Evolutionary conservation across 2,797 vertebrate genomes (phyloP).

Genomic region (Acanthopagrus latus): DNA sequence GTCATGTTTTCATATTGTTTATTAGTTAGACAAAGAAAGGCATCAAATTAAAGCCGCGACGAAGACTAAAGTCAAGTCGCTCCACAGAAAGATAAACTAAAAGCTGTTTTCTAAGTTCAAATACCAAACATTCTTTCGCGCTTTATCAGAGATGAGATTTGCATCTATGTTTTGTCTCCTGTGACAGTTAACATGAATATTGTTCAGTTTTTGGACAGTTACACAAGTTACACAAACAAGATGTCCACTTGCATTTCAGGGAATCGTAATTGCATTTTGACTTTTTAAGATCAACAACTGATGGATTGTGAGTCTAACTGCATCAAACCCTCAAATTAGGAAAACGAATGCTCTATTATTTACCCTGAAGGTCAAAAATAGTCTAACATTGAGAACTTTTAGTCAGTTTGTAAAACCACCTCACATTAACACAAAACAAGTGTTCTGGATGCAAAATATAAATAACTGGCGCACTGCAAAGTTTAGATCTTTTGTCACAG

Average conservation of each 20-base stretch:
- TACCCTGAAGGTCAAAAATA: too few relatives aligned
- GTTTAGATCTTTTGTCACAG: too few relatives aligned
- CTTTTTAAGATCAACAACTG: neutral
- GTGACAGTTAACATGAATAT: neutral
- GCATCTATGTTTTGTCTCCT: neutral
- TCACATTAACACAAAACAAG: too few relatives aligned
- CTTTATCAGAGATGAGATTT: neutral
- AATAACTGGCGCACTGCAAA: too few relatives aligned
- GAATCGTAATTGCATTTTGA: neutral
- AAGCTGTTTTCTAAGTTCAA: neutral
- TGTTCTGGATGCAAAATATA: too few relatives aligned
- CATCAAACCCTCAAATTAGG: neutral
- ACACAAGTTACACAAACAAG: neutral
- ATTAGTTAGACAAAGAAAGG: neutral
- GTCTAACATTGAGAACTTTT: too few relatives aligned
- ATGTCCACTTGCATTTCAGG: neutral
- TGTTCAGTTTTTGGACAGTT: neutral
- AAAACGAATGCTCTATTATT: neutral
- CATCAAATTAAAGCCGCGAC: neutral
- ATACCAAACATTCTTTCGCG: neutral
- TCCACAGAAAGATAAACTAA: too few relatives aligned
- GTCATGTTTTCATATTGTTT: neutral
- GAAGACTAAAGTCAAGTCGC: neutral
- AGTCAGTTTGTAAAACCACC: too few relatives aligned
- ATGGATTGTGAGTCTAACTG: neutral